Percentiles rank a stretch among this genome's conserved stretches.
These are phyloP conservation scores for Colossoma macropomum DNA, from an alignment of 2,113 vertebrate genomes.

Conservation along the genomic window DNA sequence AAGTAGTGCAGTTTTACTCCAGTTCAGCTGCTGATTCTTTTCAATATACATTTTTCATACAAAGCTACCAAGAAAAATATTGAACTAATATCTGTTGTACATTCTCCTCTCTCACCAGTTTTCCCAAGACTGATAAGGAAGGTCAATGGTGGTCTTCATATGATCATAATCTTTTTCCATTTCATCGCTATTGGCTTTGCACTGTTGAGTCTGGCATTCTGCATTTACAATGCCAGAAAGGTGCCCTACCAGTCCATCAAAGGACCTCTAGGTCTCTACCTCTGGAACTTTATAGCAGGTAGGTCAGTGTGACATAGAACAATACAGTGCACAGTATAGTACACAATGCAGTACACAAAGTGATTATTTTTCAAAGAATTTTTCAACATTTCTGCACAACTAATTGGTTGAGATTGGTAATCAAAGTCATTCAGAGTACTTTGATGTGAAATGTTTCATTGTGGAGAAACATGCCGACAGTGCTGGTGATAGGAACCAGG, in stretches of 20 bases:
- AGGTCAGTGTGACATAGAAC: slow-evolving; percentile 44
- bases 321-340: too few species aligned
- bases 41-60: background rate
- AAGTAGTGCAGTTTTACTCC: too few species aligned
- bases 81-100: background rate
- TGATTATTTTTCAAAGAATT: too few species aligned
- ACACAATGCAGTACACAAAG: too few species aligned
- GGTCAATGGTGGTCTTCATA: slow-evolving; percentile 86
- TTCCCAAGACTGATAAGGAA: slow-evolving; percentile 90
- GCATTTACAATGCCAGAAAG: slow-evolving; percentile 89
- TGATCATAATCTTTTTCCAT: slow-evolving; percentile 89
- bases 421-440: too few species aligned
- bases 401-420: too few species aligned
- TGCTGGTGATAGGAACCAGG: too few species aligned
- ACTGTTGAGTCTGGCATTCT: slow-evolving; percentile 90
- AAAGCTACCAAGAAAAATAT: too few species aligned
- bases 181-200: slow-evolving; percentile 85
- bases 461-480: too few species aligned
- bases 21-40: background rate
- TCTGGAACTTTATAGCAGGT: slow-evolving; percentile 95
- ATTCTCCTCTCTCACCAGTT: slow-evolving; percentile 75
- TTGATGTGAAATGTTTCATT: too few species aligned
- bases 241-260: slow-evolving; percentile 94
- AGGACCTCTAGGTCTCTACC: slow-evolving; percentile 89
- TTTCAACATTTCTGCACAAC: too few species aligned